Evolutionary conservation across 2,113 vertebrate species (phyloP).

Genomic region (Fregata magnificens): DNA sequence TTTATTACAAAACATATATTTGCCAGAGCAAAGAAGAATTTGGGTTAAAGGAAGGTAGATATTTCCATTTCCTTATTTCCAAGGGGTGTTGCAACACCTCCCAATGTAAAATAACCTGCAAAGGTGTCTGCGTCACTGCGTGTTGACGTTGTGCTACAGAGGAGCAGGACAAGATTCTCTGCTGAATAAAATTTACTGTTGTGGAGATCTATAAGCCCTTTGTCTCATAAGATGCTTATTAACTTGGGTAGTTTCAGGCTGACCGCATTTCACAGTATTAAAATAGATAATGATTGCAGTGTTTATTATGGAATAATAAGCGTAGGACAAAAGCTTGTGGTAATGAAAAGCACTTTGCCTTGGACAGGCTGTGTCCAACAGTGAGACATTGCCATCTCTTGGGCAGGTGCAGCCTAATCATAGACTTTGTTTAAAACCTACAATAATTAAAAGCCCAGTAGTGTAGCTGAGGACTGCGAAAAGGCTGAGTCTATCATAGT

Average conservation of each 20-base stretch:
- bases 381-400: constrained; percentile 9
- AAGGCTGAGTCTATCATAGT: background rate
- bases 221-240: background rate
- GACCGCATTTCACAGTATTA: background rate
- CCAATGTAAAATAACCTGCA: background rate
- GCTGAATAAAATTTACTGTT: background rate
- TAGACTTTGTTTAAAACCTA: background rate
- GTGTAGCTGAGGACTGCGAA: background rate
- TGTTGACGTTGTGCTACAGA: background rate
- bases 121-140: background rate
- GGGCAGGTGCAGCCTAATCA: background rate
- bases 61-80: constrained; percentile 15
- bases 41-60: background rate
- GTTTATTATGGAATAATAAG: background rate
- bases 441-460: background rate
- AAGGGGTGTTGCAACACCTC: background rate
- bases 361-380: background rate
- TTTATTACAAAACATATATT: background rate
- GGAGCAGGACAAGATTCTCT: background rate
- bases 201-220: background rate
- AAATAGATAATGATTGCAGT: background rate
- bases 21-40: background rate
- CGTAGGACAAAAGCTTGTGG: background rate
- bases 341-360: background rate
- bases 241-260: background rate